Evolutionary conservation across 2,797 vertebrate genomes (phyloP), one percentile per base, ranked within the genome.

Genomic region (Notamacropus eugenii): DNA sequence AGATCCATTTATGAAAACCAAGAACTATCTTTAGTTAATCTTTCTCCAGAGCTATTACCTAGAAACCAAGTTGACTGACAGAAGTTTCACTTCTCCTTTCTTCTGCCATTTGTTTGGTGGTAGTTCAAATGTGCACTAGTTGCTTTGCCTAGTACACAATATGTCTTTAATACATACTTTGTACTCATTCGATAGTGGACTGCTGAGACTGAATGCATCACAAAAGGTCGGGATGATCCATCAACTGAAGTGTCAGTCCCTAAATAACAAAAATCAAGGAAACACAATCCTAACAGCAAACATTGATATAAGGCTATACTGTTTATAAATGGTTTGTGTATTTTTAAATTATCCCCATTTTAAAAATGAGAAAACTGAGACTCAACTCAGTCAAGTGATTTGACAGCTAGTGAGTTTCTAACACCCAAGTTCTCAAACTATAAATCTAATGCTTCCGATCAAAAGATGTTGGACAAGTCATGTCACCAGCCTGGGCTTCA

Each of bases 241-340:
- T 62, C 93, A 90, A 91, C 22, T 93, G 46, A 91, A 94, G 74
- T 55, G 55, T 59, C 95, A 96, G 56, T 24, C 40, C 27, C 87
- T 55, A 95, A 90, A 87, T 94, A 40, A 94, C 59, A 91, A 93
- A 40, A 14, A 34, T 1, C 27, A 40, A 6, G 19, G 5, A 56
- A 4, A n/a, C 5, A 8, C 8, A 2, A 93, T 40, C 8, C 62
- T 74, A 46, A 82, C 24, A 82, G 19, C 8, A 46, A 40, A 40
- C 22, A 10, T 46, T 82, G 24, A 82, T 82, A 11, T 46, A 24
- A 82, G 74, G 1, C 22, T 40, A 9, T 82, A 27, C 74, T 2
- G 0, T 40, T 74, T 74, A 74, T 8, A 46, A 82, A 82, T 82
- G 19, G n/a, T 46, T 82, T 24, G 22, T 10, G 22, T 40, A 27